A percentile compares a stretch with the other conserved stretches of the same genome.
These are phyloP conservation scores for Allolobophora icterica DNA, from an alignment of 2,888 invertebrate genomes.

Conservation along the genomic window DNA sequence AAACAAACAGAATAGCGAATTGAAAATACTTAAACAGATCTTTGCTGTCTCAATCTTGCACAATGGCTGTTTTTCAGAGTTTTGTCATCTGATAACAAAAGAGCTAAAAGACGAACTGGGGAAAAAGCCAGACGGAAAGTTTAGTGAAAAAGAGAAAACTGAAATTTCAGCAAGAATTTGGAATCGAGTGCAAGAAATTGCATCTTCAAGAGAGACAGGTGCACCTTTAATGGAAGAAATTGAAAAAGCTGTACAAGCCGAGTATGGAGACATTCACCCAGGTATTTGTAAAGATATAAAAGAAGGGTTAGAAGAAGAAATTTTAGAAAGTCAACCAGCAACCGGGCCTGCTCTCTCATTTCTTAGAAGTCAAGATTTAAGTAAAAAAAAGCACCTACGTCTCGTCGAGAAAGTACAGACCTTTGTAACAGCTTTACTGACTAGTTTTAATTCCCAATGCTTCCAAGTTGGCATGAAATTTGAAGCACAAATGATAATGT, in stretches of 20 bases:
- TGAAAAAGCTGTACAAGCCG: background rate
- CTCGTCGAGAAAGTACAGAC: background rate
- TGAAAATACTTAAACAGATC: background rate
- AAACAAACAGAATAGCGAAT: background rate
- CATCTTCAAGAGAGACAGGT: background rate
- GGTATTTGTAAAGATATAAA: background rate
- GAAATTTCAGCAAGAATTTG: background rate
- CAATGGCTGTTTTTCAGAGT: background rate
- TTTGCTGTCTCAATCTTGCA: background rate
- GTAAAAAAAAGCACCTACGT: background rate
- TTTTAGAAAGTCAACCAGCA: background rate
- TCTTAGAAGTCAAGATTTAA: background rate
- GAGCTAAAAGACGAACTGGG: background rate
- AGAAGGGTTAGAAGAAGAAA: background rate
- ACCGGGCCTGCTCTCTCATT: background rate
- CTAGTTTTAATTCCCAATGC: background rate
- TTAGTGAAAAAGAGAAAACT: background rate
- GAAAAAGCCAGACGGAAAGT: too few species aligned
- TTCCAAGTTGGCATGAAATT: background rate
- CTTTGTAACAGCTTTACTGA: background rate
- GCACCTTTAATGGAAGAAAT: too few species aligned
- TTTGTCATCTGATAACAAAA: background rate
- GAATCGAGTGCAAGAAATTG: background rate
- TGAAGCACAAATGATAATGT: background rate
- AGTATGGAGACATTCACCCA: background rate